phyloP scores from a whole-genome alignment of 2,888 invertebrate species.

The Hirtodrosophila duncani region DNA sequence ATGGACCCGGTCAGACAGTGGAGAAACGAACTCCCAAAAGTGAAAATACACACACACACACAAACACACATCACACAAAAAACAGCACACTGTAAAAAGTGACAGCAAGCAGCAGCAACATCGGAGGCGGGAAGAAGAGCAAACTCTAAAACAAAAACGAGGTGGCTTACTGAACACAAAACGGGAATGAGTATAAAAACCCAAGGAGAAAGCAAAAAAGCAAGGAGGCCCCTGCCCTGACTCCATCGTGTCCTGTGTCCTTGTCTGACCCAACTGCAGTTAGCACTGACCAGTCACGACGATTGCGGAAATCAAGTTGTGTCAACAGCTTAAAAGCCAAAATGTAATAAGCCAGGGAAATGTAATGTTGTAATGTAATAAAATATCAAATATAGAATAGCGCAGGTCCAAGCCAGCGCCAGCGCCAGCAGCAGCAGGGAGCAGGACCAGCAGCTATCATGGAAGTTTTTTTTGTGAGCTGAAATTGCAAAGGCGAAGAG shows the following conservation, averaged over 20 bases:
- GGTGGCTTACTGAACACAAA: no score
- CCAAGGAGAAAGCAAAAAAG: slow-evolving; percentile 40
- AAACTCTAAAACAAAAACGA: background rate
- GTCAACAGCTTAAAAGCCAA: slow-evolving; percentile 72
- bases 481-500: no score
- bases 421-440: slow-evolving; percentile 3
- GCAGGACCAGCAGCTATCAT: slow-evolving; percentile 58
- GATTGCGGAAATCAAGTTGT: slow-evolving; percentile 66
- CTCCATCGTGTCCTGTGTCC: slow-evolving; percentile 3
- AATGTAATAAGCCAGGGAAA: slow-evolving; percentile 72
- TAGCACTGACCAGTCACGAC: slow-evolving; percentile 11
- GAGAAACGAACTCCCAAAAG: slow-evolving; percentile 45
- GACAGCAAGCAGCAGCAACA: background rate
- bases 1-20: slow-evolving; percentile 11
- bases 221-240: slow-evolving; percentile 35
- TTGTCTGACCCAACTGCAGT: slow-evolving; percentile 4
- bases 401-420: slow-evolving; percentile 21
- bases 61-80: slow-evolving; percentile 15
- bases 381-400: slow-evolving; percentile 67
- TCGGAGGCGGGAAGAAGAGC: background rate
- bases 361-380: slow-evolving; percentile 69
- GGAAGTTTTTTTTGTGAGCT: slow-evolving; percentile 56
- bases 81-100: slow-evolving; percentile 14
- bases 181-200: slow-evolving; percentile 3
- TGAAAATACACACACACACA: slow-evolving; percentile 37